These are phyloP conservation scores for Xenops minutus DNA, from an alignment of 2,797 vertebrate genomes.

Conservation along the genomic window DNA sequence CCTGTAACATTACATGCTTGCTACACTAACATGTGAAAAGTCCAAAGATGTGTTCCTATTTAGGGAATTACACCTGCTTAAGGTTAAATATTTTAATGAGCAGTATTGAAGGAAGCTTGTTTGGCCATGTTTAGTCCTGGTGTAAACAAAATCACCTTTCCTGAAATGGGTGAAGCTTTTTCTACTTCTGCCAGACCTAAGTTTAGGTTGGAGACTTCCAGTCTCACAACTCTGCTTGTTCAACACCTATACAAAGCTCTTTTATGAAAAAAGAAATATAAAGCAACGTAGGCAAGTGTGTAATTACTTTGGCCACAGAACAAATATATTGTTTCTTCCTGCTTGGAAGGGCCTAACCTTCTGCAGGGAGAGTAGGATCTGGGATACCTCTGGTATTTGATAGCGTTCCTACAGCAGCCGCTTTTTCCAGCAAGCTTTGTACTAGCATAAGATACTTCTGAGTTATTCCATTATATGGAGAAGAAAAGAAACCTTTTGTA, in stretches of 20 bases:
- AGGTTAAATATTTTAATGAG: neutral
- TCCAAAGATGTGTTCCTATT: neutral
- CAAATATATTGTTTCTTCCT: conserved; percentile 32
- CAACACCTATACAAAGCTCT: conserved; percentile 11
- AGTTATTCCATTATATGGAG: neutral
- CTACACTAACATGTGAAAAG: neutral
- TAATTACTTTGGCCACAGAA: conserved; percentile 35
- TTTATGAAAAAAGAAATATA: conserved; percentile 8
- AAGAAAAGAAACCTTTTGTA: neutral
- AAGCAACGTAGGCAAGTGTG: neutral
- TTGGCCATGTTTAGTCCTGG: neutral
- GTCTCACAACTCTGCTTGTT: neutral
- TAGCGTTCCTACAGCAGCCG: neutral
- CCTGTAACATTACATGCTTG: neutral
- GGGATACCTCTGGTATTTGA: neutral
- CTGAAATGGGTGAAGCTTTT: neutral
- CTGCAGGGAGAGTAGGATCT: neutral
- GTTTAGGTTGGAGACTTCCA: neutral
- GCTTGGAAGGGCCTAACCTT: conserved; percentile 22
- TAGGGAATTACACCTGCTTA: neutral
- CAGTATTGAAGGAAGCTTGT: neutral
- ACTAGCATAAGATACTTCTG: neutral
- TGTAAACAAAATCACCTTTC: neutral
- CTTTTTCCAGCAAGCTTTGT: neutral
- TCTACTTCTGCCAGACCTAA: neutral